phyloP scores from a whole-genome alignment of 2,888 invertebrate species.

The Ichneumon xanthorius region DNA sequence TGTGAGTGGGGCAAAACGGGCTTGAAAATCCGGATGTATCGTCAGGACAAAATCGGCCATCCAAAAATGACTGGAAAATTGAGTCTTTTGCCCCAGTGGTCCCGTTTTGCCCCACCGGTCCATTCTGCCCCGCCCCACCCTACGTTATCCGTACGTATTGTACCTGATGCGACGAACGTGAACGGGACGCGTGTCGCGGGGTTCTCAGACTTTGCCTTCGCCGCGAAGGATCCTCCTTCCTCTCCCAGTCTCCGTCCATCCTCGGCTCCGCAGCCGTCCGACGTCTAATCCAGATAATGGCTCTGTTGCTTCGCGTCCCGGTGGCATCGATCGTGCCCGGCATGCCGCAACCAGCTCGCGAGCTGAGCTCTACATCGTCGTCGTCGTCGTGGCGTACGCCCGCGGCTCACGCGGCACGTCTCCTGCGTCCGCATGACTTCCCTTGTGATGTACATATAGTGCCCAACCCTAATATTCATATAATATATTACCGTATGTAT shows the following conservation, averaged over 20 bases:
- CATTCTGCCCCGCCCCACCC: no score
- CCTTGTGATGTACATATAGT: slow-evolving; percentile 23
- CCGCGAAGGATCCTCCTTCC: slow-evolving; percentile 51
- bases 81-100: no score
- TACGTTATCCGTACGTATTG: slow-evolving; percentile 27
- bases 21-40: no score
- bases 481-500: slow-evolving; percentile 17
- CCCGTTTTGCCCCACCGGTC: no score
- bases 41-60: no score
- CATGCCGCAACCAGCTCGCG: slow-evolving; percentile 46
- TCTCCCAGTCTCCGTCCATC: slow-evolving; percentile 37
- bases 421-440: slow-evolving; percentile 48
- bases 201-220: slow-evolving; percentile 59
- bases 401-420: slow-evolving; percentile 41
- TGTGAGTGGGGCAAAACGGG: no score
- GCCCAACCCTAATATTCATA: slow-evolving; percentile 29
- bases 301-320: slow-evolving; percentile 74
- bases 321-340: slow-evolving; percentile 55
- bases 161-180: slow-evolving; percentile 26
- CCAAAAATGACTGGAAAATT: no score
- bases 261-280: slow-evolving; percentile 52
- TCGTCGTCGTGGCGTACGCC: slow-evolving; percentile 33
- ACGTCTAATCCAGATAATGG: slow-evolving; percentile 78
- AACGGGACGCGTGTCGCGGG: slow-evolving; percentile 35
- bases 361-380: slow-evolving; percentile 33